Conservation (phyloP, 1,140 invertebrate species). For the Lepidurus apus region DNA sequence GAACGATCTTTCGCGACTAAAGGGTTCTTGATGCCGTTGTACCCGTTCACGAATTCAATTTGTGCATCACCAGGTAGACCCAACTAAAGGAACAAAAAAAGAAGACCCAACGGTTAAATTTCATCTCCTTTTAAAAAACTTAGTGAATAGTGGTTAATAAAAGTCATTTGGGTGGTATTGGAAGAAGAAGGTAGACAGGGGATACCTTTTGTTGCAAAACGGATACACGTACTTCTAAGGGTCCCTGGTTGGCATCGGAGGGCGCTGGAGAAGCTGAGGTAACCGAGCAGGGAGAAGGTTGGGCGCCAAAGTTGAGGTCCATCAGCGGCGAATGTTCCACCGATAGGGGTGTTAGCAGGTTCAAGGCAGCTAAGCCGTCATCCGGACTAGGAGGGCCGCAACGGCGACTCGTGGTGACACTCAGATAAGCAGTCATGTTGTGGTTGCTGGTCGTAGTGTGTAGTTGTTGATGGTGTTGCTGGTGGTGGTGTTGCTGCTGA, state of each 20-base stretch:
- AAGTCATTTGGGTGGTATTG: neutral
- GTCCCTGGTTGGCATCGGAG: conserved; percentile 49
- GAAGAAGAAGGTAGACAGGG: neutral
- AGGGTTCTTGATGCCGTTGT: conserved; percentile 98
- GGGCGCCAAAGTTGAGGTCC: conserved; percentile 50
- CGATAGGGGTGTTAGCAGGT: conserved; percentile 38
- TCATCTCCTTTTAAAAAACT: neutral
- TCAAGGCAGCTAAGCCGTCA: conserved; percentile 46
- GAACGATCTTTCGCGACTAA: conserved; percentile 58
- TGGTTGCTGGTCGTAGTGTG: conserved; percentile 35
- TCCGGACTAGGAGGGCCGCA: conserved; percentile 42
- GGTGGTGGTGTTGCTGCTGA: conserved; percentile 29
- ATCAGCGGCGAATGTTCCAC: conserved; percentile 45
- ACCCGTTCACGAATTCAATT: conserved; percentile 96
- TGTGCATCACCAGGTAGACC: conserved; percentile 78
- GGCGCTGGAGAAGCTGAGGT: conserved; percentile 48
- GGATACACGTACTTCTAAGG: conserved; percentile 62
- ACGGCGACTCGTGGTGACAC: conserved; percentile 45
- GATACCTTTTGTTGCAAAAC: conserved; percentile 76
- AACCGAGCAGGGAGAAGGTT: conserved; percentile 47
- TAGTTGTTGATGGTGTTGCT: neutral
- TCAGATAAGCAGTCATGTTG: conserved; percentile 43
- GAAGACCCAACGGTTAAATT: neutral
- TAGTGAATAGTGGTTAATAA: too few relatives aligned
- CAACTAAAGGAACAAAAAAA: conserved; percentile 53